phyloP scores from a whole-genome alignment of 1,140 invertebrate species.

The Pentalonia nigronervosa region DNA sequence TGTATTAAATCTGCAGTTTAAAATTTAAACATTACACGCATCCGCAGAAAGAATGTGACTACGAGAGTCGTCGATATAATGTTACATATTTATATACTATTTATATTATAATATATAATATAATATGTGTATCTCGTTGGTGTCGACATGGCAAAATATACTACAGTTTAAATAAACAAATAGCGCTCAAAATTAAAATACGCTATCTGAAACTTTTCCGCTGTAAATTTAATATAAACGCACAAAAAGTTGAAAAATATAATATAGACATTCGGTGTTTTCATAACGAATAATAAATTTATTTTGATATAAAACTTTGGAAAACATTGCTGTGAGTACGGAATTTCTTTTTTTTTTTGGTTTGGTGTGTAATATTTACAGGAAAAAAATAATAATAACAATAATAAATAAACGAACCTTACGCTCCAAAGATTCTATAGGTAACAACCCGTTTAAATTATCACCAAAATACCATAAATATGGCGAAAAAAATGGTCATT shows the following conservation, averaged over 20 bases:
- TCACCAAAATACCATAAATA: neutral
- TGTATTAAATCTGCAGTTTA: neutral
- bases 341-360: neutral
- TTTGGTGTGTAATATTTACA: slow-evolving; percentile 23
- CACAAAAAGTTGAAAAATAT: neutral
- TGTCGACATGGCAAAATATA: neutral
- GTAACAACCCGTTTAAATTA: neutral
- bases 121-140: neutral
- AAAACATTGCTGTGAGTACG: neutral
- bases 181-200: neutral
- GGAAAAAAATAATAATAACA: slow-evolving; percentile 22
- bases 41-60: neutral
- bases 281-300: slow-evolving; percentile 8
- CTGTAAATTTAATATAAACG: slow-evolving; percentile 24
- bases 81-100: neutral
- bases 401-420: slow-evolving; percentile 11
- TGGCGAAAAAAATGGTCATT: neutral
- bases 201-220: neutral
- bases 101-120: neutral
- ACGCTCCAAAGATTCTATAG: neutral
- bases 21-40: neutral
- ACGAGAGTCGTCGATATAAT: neutral
- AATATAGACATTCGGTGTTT: slow-evolving; percentile 7
- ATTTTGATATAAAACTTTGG: slow-evolving; percentile 14
- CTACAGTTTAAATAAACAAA: slow-evolving; percentile 8